Evolutionary conservation across 2,113 vertebrate species (phyloP).

Genomic region (Alouatta palliata): DNA sequence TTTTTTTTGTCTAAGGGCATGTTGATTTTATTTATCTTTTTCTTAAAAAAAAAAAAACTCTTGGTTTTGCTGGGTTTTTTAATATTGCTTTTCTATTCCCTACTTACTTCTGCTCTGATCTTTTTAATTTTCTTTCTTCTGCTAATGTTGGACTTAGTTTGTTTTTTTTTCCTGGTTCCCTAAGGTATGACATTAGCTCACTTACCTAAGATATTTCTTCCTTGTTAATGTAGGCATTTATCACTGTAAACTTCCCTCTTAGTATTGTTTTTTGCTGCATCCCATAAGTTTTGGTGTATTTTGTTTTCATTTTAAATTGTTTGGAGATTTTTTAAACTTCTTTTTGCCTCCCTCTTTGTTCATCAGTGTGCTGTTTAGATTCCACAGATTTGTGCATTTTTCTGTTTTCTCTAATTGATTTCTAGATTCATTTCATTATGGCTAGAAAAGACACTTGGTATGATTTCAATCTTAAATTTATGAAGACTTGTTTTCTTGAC

Average conservation of each 20-base stretch:
- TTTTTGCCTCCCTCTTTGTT: not conserved
- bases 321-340: not conserved
- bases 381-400: not conserved
- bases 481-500: too few relatives aligned
- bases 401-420: not conserved
- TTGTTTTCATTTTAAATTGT: not conserved
- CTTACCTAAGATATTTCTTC: not conserved
- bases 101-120: not conserved
- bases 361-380: not conserved
- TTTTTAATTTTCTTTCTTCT: not conserved
- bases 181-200: not conserved
- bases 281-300: too few relatives aligned
- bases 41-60: too few relatives aligned
- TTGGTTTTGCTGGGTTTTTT: not conserved
- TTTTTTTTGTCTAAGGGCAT: too few relatives aligned
- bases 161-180: not conserved
- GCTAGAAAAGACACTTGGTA: not conserved
- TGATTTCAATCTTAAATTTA: too few relatives aligned
- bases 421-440: not conserved
- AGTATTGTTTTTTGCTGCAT: too few relatives aligned
- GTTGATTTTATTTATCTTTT: too few relatives aligned
- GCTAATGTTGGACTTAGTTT: not conserved
- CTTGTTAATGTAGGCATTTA: not conserved
- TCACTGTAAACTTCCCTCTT: too few relatives aligned
- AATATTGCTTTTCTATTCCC: not conserved